phyloP scores from a whole-genome alignment of 2,888 invertebrate genomes.

The Tipula lateralis region DNA sequence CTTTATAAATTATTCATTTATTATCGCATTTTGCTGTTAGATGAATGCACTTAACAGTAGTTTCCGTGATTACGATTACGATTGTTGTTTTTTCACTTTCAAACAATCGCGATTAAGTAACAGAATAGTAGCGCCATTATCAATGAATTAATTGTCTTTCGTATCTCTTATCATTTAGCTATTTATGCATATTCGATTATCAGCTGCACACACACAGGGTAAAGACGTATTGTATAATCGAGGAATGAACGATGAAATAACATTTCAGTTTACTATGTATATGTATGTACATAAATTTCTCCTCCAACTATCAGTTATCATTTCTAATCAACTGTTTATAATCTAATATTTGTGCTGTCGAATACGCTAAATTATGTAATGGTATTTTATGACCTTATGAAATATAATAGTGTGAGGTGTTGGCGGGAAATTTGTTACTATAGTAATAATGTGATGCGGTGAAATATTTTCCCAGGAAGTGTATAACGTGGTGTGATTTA shows the following conservation, averaged over 20 bases:
- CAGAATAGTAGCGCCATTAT: background rate
- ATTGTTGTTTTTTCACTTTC: background rate
- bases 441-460: background rate
- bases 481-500: background rate
- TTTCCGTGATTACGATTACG: background rate
- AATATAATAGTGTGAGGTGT: background rate
- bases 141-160: background rate
- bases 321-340: background rate
- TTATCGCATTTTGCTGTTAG: background rate
- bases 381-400: background rate
- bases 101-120: background rate
- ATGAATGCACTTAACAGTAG: background rate
- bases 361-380: background rate
- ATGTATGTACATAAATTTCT: background rate
- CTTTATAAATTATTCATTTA: background rate
- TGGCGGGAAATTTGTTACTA: background rate
- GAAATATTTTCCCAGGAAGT: background rate
- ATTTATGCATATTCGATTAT: background rate
- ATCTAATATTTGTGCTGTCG: background rate
- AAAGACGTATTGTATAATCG: background rate
- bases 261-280: background rate
- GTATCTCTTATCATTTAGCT: background rate
- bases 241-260: background rate
- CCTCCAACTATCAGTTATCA: background rate
- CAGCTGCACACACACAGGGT: background rate